These are phyloP conservation scores for Endotricha flammealis DNA, from an alignment of 2,888 invertebrate genomes.

Conservation along the genomic window DNA sequence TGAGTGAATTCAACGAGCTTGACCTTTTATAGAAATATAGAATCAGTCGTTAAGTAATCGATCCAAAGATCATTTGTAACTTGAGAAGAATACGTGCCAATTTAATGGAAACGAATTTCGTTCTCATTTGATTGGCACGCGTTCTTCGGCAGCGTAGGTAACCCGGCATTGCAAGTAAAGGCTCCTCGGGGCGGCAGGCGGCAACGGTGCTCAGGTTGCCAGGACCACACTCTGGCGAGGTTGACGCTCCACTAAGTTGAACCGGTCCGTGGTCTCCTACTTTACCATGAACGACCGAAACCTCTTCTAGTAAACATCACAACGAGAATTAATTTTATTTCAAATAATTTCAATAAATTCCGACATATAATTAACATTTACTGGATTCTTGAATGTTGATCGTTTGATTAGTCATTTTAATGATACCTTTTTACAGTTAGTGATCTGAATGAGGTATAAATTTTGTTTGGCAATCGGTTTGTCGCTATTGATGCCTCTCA, in stretches of 20 bases:
- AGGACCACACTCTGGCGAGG: constrained; percentile 23
- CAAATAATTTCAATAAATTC: constrained; percentile 63
- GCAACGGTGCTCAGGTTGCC: constrained; percentile 4
- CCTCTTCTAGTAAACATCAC: constrained; percentile 47
- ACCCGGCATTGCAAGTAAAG: constrained; percentile 1
- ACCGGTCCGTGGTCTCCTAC: constrained; percentile 54
- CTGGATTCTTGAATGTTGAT: constrained; percentile 64
- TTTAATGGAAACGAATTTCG: no score
- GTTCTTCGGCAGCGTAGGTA: constrained; percentile 4
- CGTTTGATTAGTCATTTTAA: constrained; percentile 70
- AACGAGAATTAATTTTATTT: constrained; percentile 57
- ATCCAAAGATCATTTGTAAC: no score
- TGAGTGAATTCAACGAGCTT: no score
- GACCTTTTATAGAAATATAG: no score
- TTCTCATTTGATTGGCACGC: no score
- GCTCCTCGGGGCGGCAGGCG: not conserved
- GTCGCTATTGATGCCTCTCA: constrained; percentile 51
- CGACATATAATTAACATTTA: constrained; percentile 66
- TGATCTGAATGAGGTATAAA: constrained; percentile 62
- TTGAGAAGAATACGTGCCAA: no score
- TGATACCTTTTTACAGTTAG: constrained; percentile 65
- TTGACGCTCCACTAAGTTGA: constrained; percentile 50
- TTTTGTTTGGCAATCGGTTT: constrained; percentile 53
- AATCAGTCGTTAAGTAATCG: no score
- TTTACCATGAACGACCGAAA: constrained; percentile 41